phyloP scores from a whole-genome alignment of 2,113 vertebrate genomes.

The Hypocryptadius cinnamomeus region DNA sequence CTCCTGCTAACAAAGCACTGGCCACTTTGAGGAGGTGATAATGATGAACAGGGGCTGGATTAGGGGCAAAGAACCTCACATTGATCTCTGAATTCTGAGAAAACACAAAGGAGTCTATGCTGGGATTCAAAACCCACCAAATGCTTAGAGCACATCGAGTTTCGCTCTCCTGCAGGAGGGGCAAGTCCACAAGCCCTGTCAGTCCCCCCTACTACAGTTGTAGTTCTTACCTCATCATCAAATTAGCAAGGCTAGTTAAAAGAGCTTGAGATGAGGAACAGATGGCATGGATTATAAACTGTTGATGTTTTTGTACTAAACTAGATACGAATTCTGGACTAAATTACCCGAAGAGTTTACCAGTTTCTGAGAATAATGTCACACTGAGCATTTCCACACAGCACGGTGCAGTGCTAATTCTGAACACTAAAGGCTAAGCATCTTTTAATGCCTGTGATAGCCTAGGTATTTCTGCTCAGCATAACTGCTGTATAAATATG shows the following conservation, averaged over 20 bases:
- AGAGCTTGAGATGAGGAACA: neutral
- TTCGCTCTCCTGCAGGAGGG: neutral
- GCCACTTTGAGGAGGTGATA: slow-evolving; percentile 47
- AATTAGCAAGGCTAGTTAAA: slow-evolving; percentile 21
- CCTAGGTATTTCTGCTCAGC: neutral
- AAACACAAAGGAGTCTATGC: neutral
- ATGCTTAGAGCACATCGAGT: neutral
- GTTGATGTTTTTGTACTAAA: neutral
- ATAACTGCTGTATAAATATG: neutral
- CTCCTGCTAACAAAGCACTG: slow-evolving; percentile 31
- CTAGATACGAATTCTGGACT: neutral
- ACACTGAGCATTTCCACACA: neutral
- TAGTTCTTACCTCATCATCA: neutral
- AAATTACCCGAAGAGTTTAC: neutral
- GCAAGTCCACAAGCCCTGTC: neutral
- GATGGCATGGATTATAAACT: neutral
- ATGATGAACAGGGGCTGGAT: slow-evolving; percentile 49
- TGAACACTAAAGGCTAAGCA: neutral
- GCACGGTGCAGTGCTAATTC: neutral
- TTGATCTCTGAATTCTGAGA: slow-evolving; percentile 47
- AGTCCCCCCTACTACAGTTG: neutral
- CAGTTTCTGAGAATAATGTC: neutral
- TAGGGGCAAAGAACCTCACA: slow-evolving; percentile 54
- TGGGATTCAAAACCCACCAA: neutral
- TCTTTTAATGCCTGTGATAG: neutral